phyloP scores from a whole-genome alignment of 2,888 invertebrate species.

The Latrodectus elegans region DNA sequence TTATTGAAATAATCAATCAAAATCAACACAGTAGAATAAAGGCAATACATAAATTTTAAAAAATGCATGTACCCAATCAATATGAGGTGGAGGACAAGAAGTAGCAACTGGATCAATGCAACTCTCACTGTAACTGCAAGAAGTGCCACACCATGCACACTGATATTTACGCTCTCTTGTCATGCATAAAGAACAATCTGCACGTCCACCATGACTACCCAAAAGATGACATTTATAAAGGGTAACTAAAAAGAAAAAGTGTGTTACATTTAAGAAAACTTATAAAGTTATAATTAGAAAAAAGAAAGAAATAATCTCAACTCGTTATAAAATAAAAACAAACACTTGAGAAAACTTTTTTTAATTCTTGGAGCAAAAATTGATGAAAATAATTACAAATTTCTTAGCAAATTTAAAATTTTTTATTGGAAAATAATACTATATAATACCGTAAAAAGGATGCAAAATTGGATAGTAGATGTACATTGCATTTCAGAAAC shows the following conservation, averaged over 20 bases:
- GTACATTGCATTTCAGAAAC: no score
- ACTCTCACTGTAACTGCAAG: constrained; percentile 88
- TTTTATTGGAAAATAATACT: no score
- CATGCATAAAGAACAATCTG: constrained; percentile 97
- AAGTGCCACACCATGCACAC: constrained; percentile 96
- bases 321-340: no score
- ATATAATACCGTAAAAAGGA: no score
- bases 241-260: constrained; percentile 79
- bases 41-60: neutral
- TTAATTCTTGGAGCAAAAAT: no score
- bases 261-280: neutral
- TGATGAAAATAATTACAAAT: no score
- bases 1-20: no score
- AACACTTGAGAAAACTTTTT: neutral
- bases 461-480: no score
- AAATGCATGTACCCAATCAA: constrained; percentile 82
- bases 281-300: neutral
- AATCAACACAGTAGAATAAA: no score
- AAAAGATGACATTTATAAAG: constrained; percentile 96
- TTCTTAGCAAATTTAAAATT: no score
- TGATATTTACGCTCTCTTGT: constrained; percentile 89
- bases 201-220: constrained; percentile 93
- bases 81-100: constrained; percentile 92
- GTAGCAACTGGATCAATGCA: constrained; percentile 87
- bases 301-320: neutral